Conservation (phyloP, 2,113 vertebrate species). For the Bos taurus region ARS-UCD2.0 NC_037334.1:70383501-70384000, state of each 20-base stretch:
- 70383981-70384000: slow-evolving; percentile 15
- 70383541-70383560: background rate
- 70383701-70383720: background rate
- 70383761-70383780: background rate
- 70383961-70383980: slow-evolving; percentile 26
- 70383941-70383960: slow-evolving; percentile 40
- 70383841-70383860: slow-evolving; percentile 54
- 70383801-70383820: slow-evolving; percentile 22
- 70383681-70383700: background rate
- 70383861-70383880: slow-evolving; percentile 25
- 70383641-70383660: background rate
- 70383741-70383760: background rate
- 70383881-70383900: slow-evolving; percentile 28
- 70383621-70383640: background rate
- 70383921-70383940: slow-evolving; percentile 52
- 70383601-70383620: background rate
- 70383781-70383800: slow-evolving; percentile 34
- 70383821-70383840: slow-evolving; percentile 20
- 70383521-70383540: background rate
- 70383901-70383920: slow-evolving; percentile 23
- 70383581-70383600: background rate
- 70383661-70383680: background rate
- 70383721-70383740: background rate
- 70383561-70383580: background rate
- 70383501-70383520: background rate